phyloP scores from a whole-genome alignment of 2,888 invertebrate genomes.

The Periphyllus acericola region DNA sequence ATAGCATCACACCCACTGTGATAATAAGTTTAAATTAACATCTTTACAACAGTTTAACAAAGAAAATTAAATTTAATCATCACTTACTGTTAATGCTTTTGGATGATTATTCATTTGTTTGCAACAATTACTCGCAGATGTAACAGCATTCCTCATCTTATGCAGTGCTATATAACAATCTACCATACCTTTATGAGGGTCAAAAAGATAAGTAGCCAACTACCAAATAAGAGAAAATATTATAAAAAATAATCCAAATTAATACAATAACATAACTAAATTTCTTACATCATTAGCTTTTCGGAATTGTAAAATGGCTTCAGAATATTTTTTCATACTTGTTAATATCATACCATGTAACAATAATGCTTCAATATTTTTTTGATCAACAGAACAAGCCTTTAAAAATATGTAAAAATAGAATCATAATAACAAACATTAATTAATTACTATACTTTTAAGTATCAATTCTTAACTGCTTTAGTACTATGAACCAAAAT shows the following conservation, averaged over 20 bases:
- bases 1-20: too few relatives aligned
- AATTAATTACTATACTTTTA: not conserved
- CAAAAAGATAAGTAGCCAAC: slow-evolving; percentile 75
- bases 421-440: not conserved
- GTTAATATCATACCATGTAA: slow-evolving; percentile 77
- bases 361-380: slow-evolving; percentile 78
- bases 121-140: slow-evolving; percentile 77
- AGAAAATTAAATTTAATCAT: not conserved
- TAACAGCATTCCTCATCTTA: slow-evolving; percentile 77
- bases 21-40: too few relatives aligned
- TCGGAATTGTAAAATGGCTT: slow-evolving; percentile 75
- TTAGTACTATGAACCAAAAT: not conserved
- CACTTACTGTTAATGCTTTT: slow-evolving; percentile 77
- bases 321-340: slow-evolving; percentile 75
- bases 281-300: slow-evolving; percentile 71
- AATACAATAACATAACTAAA: not conserved
- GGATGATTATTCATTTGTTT: slow-evolving; percentile 79
- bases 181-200: slow-evolving; percentile 81
- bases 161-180: slow-evolving; percentile 78
- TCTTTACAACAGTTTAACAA: not conserved
- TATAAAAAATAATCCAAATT: not conserved
- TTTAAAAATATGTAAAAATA: slow-evolving; percentile 63
- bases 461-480: not conserved
- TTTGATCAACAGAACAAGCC: slow-evolving; percentile 74
- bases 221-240: slow-evolving; percentile 65